These are phyloP conservation scores for Melanerpes formicivorus DNA, from an alignment of 2,113 vertebrate genomes.

Conservation along the genomic window DNA sequence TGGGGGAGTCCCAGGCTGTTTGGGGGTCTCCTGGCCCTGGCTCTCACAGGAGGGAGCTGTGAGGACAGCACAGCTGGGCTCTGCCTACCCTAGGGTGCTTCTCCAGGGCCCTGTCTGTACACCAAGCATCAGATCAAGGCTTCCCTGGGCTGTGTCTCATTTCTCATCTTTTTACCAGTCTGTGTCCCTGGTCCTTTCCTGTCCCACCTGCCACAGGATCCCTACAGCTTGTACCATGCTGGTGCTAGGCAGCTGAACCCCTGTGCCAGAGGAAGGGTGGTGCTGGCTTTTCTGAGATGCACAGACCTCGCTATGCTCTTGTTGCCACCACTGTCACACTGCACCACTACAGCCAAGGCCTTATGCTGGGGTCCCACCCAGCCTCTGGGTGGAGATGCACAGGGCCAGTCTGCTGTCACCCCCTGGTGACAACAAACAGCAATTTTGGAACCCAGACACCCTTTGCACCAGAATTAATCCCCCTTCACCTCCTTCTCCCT, in stretches of 20 bases:
- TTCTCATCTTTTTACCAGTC: not conserved
- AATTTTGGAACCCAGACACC: not conserved
- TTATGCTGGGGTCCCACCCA: not conserved
- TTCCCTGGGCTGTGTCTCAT: not conserved
- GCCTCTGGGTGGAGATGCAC: not conserved
- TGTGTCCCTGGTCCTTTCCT: not conserved
- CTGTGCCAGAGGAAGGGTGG: not conserved
- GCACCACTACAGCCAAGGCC: not conserved
- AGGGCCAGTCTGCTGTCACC: not conserved
- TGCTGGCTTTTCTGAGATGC: not conserved
- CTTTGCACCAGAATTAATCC: not conserved
- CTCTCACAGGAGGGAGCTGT: not conserved
- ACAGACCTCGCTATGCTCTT: not conserved
- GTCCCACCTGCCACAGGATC: not conserved
- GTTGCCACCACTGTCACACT: not conserved
- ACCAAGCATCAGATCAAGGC: conserved; percentile 39
- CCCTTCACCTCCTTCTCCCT: not conserved
- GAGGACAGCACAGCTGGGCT: not conserved
- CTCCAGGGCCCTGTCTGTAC: not conserved
- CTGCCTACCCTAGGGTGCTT: conserved; percentile 17
- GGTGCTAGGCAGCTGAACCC: not conserved
- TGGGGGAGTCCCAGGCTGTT: not conserved
- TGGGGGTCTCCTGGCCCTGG: not conserved
- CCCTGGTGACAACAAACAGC: not conserved
- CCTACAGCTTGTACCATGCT: accelerated